Evolutionary conservation across 2,113 vertebrate genomes (phyloP).

Genomic region (Pedionomus torquatus): DNA sequence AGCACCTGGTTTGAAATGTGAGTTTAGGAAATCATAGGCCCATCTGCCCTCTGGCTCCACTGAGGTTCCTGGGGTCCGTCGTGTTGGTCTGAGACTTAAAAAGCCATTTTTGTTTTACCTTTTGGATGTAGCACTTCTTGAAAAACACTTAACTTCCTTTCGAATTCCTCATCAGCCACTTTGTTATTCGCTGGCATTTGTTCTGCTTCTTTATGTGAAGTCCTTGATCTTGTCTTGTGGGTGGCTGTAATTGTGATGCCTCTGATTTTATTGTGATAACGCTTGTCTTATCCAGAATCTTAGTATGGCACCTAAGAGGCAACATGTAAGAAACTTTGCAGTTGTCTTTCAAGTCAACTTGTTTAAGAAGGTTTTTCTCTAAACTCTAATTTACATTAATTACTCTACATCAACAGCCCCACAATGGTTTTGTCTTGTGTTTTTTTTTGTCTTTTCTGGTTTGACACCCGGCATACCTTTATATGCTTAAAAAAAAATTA

Average conservation of each 20-base stretch:
- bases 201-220: not conserved
- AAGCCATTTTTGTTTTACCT: not conserved
- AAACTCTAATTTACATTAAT: not conserved
- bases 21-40: too few relatives aligned
- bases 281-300: not conserved
- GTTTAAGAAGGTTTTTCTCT: not conserved
- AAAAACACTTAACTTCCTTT: not conserved
- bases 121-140: not conserved
- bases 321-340: not conserved
- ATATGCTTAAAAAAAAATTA: not conserved
- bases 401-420: not conserved
- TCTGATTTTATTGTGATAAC: not conserved
- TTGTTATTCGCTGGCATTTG: not conserved
- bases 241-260: not conserved
- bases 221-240: not conserved
- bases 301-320: not conserved
- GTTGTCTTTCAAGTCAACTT: not conserved
- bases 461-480: not conserved
- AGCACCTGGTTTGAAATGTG: not conserved
- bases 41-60: not conserved
- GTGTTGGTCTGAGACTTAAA: not conserved
- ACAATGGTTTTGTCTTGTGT: not conserved
- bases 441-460: not conserved
- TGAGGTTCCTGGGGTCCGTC: accelerated
- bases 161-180: not conserved